Base-by-base conservation (phyloP, 2,797 vertebrate genomes). In the Cichlasoma orientale region DNA sequence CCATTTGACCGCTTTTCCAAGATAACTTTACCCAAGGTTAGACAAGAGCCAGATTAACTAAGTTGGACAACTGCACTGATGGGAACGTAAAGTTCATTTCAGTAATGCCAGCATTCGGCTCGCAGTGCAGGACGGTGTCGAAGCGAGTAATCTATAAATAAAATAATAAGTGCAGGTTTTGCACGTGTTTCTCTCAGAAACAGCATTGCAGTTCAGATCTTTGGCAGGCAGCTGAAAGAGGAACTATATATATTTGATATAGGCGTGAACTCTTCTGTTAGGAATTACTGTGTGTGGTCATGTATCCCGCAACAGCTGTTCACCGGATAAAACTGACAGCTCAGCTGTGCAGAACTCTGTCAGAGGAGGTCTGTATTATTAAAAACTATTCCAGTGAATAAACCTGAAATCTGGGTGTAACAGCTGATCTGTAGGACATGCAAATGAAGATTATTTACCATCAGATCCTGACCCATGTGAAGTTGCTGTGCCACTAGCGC, bases 41-140 rank as follows among this genome's bases (percentile, higher is more conserved):
- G 25, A 68, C 10, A 1, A 68, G 44, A 5, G 29, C 18, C 6
- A 1, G 11, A 19, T 68, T 68, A 50, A 29, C 18, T 19, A n/a
- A 50, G 23, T 10, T 19, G 61, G 41, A 29, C 16, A 19, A 18
- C 23, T 27, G 41, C 61, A 47, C 0, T 0, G 23, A 27, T 19
- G 14, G 16, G 14, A 25, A 13, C 6, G 16, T 5, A 16, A 44
- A 27, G 38, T 44, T 66, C 19, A 27, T 4, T 27, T 47, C 16
- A 66, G 1, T 27, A 66, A 66, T 27, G 19, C 9, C 1, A 50
- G 18, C 7, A 13, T 50, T 68, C 11, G 0, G 29, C 11, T 18
- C 12, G 10, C 25, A 3, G 25, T 13, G 44, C 19, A 10, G 19
- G 10, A 50, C 7, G 41, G 29, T 13, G 12, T 8, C 16, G 11